These are phyloP conservation scores for Clivina fossor DNA, from an alignment of 2,888 invertebrate species.

Conservation along the genomic window DNA sequence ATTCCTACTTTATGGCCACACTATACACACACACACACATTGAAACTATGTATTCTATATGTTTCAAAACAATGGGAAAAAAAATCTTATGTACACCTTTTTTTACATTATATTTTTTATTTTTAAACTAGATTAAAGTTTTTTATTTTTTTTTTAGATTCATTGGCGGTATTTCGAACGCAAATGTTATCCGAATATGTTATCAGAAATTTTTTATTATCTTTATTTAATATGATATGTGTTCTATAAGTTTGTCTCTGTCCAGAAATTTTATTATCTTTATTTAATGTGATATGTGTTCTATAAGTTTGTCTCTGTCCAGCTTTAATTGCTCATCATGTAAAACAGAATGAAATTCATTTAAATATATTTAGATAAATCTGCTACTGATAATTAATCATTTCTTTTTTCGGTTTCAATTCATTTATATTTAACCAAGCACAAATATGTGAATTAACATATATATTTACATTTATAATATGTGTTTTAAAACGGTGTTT, in stretches of 20 bases:
- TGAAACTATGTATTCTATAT: too few relatives aligned
- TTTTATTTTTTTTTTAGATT: slow-evolving; percentile 17
- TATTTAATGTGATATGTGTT: too few relatives aligned
- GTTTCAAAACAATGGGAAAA: slow-evolving; percentile 34
- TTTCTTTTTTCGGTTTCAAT: slow-evolving; percentile 15
- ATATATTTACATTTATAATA: too few relatives aligned
- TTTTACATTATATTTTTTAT: neutral
- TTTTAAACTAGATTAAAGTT: too few relatives aligned
- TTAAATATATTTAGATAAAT: slow-evolving; percentile 33
- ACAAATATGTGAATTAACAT: too few relatives aligned
- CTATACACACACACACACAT: slow-evolving; percentile 31
- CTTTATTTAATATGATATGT: too few relatives aligned
- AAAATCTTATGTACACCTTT: slow-evolving; percentile 16
- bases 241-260: slow-evolving; percentile 1
- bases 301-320: slow-evolving; percentile 8
- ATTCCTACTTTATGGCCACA: slow-evolving; percentile 27
- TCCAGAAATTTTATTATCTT: slow-evolving; percentile 22
- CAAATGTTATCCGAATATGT: slow-evolving; percentile 33
- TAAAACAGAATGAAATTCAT: slow-evolving; percentile 27
- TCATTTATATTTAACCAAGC: too few relatives aligned
- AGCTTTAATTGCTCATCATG: slow-evolving; percentile 24
- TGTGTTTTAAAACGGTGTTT: too few relatives aligned
- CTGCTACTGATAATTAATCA: slow-evolving; percentile 26
- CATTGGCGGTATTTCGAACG: slow-evolving; percentile 16
- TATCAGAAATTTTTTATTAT: slow-evolving; percentile 25